Evolutionary conservation across 2,113 vertebrate species (phyloP).

Genomic region (Syrmaticus mikado): DNA sequence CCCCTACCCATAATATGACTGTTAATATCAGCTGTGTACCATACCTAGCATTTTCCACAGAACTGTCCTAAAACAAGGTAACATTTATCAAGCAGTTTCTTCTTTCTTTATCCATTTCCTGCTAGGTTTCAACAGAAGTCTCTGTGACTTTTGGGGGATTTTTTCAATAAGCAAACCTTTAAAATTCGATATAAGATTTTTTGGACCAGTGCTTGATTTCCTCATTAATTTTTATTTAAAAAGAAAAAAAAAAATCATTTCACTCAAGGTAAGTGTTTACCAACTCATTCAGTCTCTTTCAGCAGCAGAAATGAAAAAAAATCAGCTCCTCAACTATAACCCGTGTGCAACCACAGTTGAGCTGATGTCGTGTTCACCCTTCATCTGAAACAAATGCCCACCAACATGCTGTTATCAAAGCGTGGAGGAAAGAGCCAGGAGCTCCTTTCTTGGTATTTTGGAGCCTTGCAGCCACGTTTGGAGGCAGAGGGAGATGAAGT

Average conservation of each 20-base stretch:
- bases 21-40: background rate
- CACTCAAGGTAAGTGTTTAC: background rate
- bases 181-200: background rate
- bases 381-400: background rate
- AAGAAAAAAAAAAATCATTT: background rate
- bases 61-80: background rate
- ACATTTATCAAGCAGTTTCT: background rate
- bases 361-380: background rate
- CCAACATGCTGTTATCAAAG: background rate
- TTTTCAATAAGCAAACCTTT: background rate
- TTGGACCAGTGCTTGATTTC: background rate
- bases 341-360: rapidly evolving
- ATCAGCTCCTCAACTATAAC: background rate
- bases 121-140: background rate
- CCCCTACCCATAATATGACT: too few species aligned
- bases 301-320: background rate
- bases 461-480: background rate
- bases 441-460: background rate
- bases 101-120: background rate
- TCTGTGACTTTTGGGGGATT: background rate
- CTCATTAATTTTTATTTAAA: background rate
- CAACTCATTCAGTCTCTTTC: background rate
- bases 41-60: background rate
- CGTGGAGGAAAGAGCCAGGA: background rate
- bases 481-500: background rate